Percentiles rank a stretch among this genome's conserved stretches.
Conservation (phyloP, 2,888 invertebrate genomes). For the Bugulina stolonifera region DNA sequence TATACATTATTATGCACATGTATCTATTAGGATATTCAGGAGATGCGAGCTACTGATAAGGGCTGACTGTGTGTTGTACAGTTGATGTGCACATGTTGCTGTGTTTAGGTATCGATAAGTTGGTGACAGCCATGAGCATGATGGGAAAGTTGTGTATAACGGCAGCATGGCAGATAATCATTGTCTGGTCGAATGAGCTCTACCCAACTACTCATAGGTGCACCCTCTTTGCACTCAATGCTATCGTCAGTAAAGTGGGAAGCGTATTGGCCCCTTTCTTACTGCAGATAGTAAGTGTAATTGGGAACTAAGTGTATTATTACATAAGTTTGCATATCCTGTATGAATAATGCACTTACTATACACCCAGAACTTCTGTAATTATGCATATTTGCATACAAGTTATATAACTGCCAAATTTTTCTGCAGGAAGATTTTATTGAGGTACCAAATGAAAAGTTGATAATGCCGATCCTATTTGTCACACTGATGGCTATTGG, state of each 20-base stretch:
- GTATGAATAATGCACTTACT: too few species aligned
- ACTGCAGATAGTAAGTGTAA: neutral
- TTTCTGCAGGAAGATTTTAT: constrained; percentile 1
- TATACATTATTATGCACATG: too few species aligned
- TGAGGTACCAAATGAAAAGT: neutral
- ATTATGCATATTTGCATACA: too few species aligned
- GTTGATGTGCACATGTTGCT: too few species aligned
- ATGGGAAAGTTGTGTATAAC: constrained; percentile 18
- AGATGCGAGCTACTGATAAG: too few species aligned
- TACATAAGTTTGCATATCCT: too few species aligned
- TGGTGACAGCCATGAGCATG: constrained; percentile 7
- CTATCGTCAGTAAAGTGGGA: neutral
- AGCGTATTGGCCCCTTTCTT: neutral
- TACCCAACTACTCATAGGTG: constrained; percentile 22
- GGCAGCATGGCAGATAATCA: constrained; percentile 21
- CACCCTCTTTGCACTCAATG: neutral
- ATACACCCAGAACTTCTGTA: too few species aligned
- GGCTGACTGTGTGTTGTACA: too few species aligned
- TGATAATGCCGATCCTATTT: constrained; percentile 17
- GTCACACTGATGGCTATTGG: constrained; percentile 19
- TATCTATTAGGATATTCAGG: too few species aligned
- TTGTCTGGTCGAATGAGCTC: constrained; percentile 7
- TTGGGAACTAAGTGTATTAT: too few species aligned
- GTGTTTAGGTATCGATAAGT: neutral
- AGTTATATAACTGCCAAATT: too few species aligned